Conservation (phyloP, 1,140 invertebrate species). For the Nephila pilipes region DNA sequence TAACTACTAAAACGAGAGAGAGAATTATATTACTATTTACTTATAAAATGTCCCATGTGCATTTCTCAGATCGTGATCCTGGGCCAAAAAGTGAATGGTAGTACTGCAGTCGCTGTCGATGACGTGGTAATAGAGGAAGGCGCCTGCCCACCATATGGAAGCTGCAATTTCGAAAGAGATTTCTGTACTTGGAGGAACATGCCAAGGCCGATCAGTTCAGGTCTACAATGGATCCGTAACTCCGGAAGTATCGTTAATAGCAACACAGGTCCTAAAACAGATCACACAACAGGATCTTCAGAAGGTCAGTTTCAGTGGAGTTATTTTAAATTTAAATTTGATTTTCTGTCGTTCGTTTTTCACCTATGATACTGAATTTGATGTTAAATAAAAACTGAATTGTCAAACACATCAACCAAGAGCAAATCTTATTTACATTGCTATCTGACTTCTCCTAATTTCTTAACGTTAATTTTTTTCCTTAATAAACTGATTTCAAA, state of each 20-base stretch:
- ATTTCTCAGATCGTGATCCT: constrained; percentile 47
- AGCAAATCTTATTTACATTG: too few relatives aligned
- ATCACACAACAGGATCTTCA: constrained; percentile 58
- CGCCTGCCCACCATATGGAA: constrained; percentile 54
- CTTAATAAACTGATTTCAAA: too few relatives aligned
- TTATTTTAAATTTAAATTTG: too few relatives aligned
- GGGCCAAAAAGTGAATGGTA: neutral
- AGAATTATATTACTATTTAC: too few relatives aligned
- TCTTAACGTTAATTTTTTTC: too few relatives aligned
- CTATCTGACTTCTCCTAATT: too few relatives aligned
- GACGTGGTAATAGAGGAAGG: constrained; percentile 59
- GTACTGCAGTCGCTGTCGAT: constrained; percentile 54
- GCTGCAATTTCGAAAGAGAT: constrained; percentile 72
- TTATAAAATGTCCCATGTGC: neutral
- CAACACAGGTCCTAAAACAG: neutral
- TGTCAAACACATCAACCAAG: too few relatives aligned
- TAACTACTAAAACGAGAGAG: too few relatives aligned
- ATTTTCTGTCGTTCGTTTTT: too few relatives aligned
- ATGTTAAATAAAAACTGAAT: too few relatives aligned
- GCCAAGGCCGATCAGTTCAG: constrained; percentile 45
- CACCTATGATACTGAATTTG: too few relatives aligned
- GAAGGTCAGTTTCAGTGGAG: constrained; percentile 24
- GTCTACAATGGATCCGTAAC: constrained; percentile 59
- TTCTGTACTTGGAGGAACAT: constrained; percentile 75
- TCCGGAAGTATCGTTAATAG: constrained; percentile 26